These are phyloP conservation scores for Hydroisotoma schaefferi DNA, from an alignment of 2,888 invertebrate species.

Conservation along the genomic window DNA sequence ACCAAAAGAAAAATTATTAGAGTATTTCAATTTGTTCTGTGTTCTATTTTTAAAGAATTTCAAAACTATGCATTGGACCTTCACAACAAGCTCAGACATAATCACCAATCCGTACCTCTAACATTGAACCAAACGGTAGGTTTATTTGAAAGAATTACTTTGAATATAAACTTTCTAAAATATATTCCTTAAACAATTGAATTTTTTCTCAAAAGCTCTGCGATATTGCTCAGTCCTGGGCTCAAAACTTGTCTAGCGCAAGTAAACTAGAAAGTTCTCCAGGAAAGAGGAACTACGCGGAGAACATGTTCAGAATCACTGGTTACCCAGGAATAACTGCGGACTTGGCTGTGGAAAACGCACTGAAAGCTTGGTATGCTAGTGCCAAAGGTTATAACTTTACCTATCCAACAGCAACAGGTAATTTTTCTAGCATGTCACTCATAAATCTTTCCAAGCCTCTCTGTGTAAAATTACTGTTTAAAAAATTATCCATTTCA, in stretches of 20 bases:
- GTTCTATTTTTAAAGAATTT: slow-evolving; percentile 17
- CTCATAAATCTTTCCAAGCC: not conserved
- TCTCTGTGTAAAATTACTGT: not conserved
- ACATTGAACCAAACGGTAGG: slow-evolving; percentile 32
- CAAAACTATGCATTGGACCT: slow-evolving; percentile 25
- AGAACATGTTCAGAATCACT: slow-evolving; percentile 34
- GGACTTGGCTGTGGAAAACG: slow-evolving; percentile 25
- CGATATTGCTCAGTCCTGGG: slow-evolving; percentile 29
- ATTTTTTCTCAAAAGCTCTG: slow-evolving; percentile 19
- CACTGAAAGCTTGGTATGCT: slow-evolving; percentile 30
- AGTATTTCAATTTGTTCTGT: not conserved
- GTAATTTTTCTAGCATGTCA: slow-evolving; percentile 9
- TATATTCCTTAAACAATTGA: not conserved
- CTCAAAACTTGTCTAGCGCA: slow-evolving; percentile 19
- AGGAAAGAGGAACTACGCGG: slow-evolving; percentile 32
- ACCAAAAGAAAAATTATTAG: not conserved
- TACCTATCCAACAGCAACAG: slow-evolving; percentile 29
- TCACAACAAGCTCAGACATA: slow-evolving; percentile 28
- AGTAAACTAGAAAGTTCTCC: slow-evolving; percentile 28
- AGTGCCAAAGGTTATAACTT: slow-evolving; percentile 26
- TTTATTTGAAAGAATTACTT: not conserved
- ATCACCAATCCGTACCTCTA: slow-evolving; percentile 30
- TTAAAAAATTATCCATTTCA: too few species aligned
- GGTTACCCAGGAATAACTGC: slow-evolving; percentile 19
- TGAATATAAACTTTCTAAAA: not conserved